Evolutionary conservation across 1,140 invertebrate species (phyloP), one percentile per base, ranked within the genome.

Genomic region (Drosophila repletoides): DNA sequence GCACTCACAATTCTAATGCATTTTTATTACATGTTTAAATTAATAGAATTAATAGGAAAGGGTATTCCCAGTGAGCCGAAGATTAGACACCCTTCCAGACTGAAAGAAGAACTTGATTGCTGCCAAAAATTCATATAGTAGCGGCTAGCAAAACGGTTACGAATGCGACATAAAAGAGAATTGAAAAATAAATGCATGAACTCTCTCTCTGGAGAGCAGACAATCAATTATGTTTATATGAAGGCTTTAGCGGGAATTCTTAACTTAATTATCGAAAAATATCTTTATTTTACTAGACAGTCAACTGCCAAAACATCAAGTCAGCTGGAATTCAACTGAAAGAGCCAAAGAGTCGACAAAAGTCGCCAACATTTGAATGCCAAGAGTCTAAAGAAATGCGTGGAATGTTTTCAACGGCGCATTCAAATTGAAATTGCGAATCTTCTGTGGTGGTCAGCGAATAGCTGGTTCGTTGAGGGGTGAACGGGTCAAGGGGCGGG

Each of bases 311-410:
- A 43, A 48, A 34, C 19, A 5, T 1, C 0, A 2, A 34, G 9
- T 17, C 22, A 56, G 56, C 6, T 14, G 33, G 41, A 21, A 40
- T 3, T 19, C 2, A 38, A 52, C 15, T 17, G 1, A 19, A 1
- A 1, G 28, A 9, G 28, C 36, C 15, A 12, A 17, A 24, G 10
- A 21, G 24, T 33, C 51, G 28, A 24, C 12, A n/a, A 26, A n/a
- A 14, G 43, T 43, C 79, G 73, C 68, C 77, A 66, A 43, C 52
- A 83, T 83, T 83, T 83, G 74, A 83, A 79, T 84, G 56, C 61
- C 80, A 79, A 76, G 76, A 22, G n/a, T n/a, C n/a, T n/a, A n/a
- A 49, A 51, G 73, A 36, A 68, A 83, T 79, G 74, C 36, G 7
- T 61, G 79, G 79, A 84, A 84, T 76, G 76, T 76, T 38, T 68